These are phyloP conservation scores for Phaethon lepturus DNA, from an alignment of 2,113 vertebrate genomes.

Conservation along the genomic window DNA sequence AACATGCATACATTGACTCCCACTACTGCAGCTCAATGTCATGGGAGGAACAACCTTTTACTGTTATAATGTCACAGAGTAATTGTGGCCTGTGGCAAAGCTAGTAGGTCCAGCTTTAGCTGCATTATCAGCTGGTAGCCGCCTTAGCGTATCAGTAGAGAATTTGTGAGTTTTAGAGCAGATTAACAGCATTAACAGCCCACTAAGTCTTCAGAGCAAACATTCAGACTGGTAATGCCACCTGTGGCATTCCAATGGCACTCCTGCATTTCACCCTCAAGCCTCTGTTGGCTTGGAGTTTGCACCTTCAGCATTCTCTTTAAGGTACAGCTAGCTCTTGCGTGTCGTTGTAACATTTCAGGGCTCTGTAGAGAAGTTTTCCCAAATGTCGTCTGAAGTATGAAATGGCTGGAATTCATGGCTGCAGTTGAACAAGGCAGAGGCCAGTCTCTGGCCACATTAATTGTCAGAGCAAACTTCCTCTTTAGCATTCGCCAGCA, in stretches of 20 bases:
- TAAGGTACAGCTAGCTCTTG: background rate
- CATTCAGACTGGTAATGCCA: background rate
- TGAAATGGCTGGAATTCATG: background rate
- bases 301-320: background rate
- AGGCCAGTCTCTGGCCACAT: background rate
- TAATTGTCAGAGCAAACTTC: background rate
- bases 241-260: too few relatives aligned
- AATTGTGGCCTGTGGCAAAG: background rate
- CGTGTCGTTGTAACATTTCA: fast-evolving
- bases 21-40: fast-evolving
- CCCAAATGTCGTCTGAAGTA: background rate
- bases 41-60: background rate
- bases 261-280: background rate
- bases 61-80: background rate
- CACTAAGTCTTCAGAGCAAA: background rate
- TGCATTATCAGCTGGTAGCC: background rate
- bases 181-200: background rate
- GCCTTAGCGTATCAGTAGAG: background rate
- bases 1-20: background rate
- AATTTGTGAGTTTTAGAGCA: background rate
- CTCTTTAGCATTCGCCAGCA: background rate
- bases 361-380: background rate
- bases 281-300: background rate
- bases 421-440: background rate
- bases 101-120: background rate